Base-by-base conservation (phyloP, 2,797 vertebrate genomes). In the Mormyrops attenuatus region DNA sequence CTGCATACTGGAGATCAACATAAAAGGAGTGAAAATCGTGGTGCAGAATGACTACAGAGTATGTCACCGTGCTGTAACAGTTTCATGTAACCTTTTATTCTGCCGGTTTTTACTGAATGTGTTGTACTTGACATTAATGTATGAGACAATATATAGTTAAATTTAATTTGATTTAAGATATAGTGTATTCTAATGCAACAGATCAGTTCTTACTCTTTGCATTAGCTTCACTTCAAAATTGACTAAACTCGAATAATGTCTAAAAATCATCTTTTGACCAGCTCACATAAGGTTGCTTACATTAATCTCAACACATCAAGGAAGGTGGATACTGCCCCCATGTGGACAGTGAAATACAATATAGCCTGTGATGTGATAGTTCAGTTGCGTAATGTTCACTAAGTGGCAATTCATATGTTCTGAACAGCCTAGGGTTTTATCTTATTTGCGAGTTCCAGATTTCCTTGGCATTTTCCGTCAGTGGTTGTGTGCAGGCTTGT, bases 11-110 rank as follows among this genome's bases (percentile, higher is more conserved):
- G 98, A 99, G 94, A 98, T 99, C 95, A 98, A 95, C 0, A 94
- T 99, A 90, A 97, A 97, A 88, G 98, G 98, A 20, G 96, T 99
- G 91, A 99, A 99, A 94, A 97, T 99, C 1, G 94, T 96, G 0
- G 97, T 99, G 77, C 97, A 98, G 0, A 97, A 99, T 0, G 97
- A 99, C 55, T 94, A 95, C 91, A 94, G 95, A 95, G 97, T 97
- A 94, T 88, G 87, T 22, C 2, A 34, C 82, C 41, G 93, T 5
- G 53, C 47, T 17, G n/a, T 89, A 84, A 3, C 22, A 15, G 50
- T 20, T 82, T 73, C 38, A 52, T 22, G 5, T 47, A 15, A 73
- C 34, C 15, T 80, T 84, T 77, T 15, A 38, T 47, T 8, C 53
- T 49, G 2, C 26, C 15, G 9, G 41, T 49, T 47, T 63, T 89